These are phyloP conservation scores for Cervus canadensis DNA, from an alignment of 2,113 vertebrate genomes.

Conservation along the genomic window DNA sequence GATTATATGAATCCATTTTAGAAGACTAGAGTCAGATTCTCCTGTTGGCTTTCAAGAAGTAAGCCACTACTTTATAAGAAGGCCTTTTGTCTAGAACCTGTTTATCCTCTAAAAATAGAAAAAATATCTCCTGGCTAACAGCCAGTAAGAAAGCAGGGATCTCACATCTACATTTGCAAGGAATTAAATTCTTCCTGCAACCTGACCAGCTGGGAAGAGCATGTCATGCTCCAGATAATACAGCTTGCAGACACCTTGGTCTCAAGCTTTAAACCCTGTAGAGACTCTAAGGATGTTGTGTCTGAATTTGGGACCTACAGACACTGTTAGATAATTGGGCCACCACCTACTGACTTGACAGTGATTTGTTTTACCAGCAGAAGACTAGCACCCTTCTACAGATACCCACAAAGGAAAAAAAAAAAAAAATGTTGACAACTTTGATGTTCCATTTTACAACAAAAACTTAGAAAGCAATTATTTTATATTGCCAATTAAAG, in stretches of 20 bases:
- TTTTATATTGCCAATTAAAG: neutral
- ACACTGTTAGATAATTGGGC: neutral
- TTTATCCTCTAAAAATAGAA: neutral
- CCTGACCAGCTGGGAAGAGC: too few relatives aligned
- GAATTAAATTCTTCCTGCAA: neutral
- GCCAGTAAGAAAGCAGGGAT: rapidly evolving
- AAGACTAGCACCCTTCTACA: neutral
- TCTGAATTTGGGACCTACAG: neutral
- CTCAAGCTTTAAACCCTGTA: neutral
- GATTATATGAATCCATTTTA: neutral
- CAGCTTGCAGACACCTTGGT: neutral
- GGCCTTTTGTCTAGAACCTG: neutral
- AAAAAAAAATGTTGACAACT: neutral
- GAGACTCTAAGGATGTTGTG: neutral
- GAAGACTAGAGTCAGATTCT: neutral
- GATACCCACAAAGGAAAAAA: neutral
- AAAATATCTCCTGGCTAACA: neutral
- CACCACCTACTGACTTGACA: neutral
- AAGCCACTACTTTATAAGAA: neutral
- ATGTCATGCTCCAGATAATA: neutral
- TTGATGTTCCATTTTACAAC: neutral
- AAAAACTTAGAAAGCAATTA: neutral
- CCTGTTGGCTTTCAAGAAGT: neutral
- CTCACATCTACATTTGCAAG: neutral
- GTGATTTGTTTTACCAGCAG: neutral